These are phyloP conservation scores for Trachymyrmex cornetzi DNA, from an alignment of 1,140 invertebrate species.

Conservation along the genomic window DNA sequence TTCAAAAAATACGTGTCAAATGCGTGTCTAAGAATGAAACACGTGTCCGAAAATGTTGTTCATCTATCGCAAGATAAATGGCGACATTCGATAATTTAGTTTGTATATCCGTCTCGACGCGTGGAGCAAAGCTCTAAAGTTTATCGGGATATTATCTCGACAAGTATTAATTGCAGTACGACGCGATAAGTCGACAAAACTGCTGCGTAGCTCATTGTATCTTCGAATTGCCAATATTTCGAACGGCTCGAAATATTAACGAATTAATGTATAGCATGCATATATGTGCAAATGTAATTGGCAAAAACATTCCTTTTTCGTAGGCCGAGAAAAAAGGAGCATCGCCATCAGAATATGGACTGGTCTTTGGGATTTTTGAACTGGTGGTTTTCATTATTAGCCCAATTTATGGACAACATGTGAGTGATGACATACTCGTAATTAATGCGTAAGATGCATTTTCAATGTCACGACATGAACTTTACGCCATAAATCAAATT, in stretches of 20 bases:
- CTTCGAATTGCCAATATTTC: slow-evolving; percentile 19
- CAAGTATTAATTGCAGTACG: slow-evolving; percentile 70
- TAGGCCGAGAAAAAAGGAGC: slow-evolving; percentile 96
- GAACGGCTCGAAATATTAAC: not conserved
- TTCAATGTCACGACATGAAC: not conserved
- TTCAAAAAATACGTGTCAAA: not conserved
- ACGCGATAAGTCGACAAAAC: slow-evolving; percentile 63
- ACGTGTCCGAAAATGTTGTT: not conserved
- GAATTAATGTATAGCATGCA: not conserved
- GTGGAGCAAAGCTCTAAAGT: slow-evolving; percentile 73
- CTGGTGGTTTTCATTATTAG: slow-evolving; percentile 96
- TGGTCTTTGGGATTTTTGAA: slow-evolving; percentile 97
- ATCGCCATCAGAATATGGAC: slow-evolving; percentile 94
- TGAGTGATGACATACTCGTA: slow-evolving; percentile 86
- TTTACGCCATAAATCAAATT: not conserved
- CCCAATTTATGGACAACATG: slow-evolving; percentile 95
- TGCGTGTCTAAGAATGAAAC: not conserved
- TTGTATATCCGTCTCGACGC: slow-evolving; percentile 13
- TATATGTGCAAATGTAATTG: not conserved
- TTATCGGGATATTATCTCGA: slow-evolving; percentile 74
- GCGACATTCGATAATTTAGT: slow-evolving; percentile 64
- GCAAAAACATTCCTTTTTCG: slow-evolving; percentile 61
- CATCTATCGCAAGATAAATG: slow-evolving; percentile 32
- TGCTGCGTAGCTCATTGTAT: slow-evolving; percentile 44
- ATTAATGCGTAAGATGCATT: slow-evolving; percentile 11